phyloP scores from a whole-genome alignment of 2,113 vertebrate species.

The Oryzias melastigma region DNA sequence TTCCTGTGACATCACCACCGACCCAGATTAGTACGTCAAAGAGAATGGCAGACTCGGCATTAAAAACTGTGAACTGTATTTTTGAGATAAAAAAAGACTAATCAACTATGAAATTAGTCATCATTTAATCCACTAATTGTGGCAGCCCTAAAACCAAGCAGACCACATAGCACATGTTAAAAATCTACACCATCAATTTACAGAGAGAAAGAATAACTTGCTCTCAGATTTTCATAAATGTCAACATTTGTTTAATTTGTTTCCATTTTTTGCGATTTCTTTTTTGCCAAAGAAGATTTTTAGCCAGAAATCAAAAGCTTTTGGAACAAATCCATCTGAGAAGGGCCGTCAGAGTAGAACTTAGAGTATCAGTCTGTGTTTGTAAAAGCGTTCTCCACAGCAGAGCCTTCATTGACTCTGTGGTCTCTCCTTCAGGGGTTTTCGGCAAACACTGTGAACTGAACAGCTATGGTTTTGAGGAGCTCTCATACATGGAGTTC shows the following conservation, averaged over 20 bases:
- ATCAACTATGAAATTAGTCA: too few relatives aligned
- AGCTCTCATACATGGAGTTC: slow-evolving; percentile 97
- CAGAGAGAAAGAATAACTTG: slow-evolving; percentile 20
- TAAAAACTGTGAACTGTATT: too few relatives aligned
- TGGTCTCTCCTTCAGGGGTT: slow-evolving; percentile 81
- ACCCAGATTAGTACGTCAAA: too few relatives aligned
- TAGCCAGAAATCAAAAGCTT: not conserved
- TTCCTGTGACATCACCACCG: too few relatives aligned
- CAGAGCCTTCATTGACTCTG: slow-evolving; percentile 14
- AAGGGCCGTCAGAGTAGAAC: not conserved
- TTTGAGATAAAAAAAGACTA: too few relatives aligned
- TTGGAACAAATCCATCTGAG: too few relatives aligned
- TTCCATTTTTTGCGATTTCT: slow-evolving; percentile 33
- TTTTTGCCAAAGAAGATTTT: not conserved
- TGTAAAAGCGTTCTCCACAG: slow-evolving; percentile 16
- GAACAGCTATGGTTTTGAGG: slow-evolving; percentile 97
- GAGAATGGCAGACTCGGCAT: too few relatives aligned
- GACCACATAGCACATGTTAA: not conserved
- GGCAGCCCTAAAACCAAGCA: too few relatives aligned
- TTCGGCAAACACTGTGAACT: slow-evolving; percentile 97
- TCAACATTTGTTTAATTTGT: slow-evolving; percentile 36
- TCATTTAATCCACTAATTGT: too few relatives aligned
- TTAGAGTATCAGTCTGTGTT: not conserved
- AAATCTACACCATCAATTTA: slow-evolving; percentile 19
- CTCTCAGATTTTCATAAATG: slow-evolving; percentile 32